phyloP scores from a whole-genome alignment of 2,888 invertebrate genomes.

The Mythimna lalbum region DNA sequence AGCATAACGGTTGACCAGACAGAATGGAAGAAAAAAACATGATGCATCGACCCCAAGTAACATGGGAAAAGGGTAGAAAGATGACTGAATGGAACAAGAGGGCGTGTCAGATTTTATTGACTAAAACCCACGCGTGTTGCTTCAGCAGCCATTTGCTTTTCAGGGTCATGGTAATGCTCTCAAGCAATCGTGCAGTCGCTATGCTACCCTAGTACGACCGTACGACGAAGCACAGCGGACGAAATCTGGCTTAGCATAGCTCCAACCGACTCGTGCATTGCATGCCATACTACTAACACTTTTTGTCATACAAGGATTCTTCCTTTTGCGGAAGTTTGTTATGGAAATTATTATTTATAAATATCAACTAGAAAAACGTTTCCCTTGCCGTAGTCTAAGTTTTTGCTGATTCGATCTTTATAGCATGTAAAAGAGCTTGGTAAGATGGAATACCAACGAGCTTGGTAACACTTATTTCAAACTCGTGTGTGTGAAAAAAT shows the following conservation, averaged over 20 bases:
- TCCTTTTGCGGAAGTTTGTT: conserved; percentile 43
- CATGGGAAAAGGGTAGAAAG: too few relatives aligned
- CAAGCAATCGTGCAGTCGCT: too few relatives aligned
- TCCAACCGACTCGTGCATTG: conserved; percentile 36
- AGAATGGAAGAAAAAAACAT: too few relatives aligned
- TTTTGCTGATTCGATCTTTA: conserved; percentile 21
- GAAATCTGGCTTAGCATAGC: conserved; percentile 8
- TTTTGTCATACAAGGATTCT: conserved; percentile 51
- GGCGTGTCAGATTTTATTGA: too few relatives aligned
- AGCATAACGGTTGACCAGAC: too few relatives aligned
- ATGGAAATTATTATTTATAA: conserved; percentile 50
- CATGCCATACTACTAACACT: conserved; percentile 43
- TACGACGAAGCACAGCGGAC: conserved; percentile 23
- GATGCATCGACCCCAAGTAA: too few relatives aligned
- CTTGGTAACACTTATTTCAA: neutral
- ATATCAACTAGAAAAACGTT: conserved; percentile 41
- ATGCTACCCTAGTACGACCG: too few relatives aligned
- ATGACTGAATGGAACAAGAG: too few relatives aligned
- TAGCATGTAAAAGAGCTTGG: neutral
- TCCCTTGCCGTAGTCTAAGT: conserved; percentile 9
- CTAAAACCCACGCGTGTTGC: too few relatives aligned
- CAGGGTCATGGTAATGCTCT: too few relatives aligned
- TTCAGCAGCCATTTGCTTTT: too few relatives aligned
- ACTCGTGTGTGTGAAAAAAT: conserved; percentile 30
- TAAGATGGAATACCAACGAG: conserved; percentile 22